These are phyloP conservation scores for Cyclophora punctaria DNA, from an alignment of 2,888 invertebrate genomes.

Conservation along the genomic window DNA sequence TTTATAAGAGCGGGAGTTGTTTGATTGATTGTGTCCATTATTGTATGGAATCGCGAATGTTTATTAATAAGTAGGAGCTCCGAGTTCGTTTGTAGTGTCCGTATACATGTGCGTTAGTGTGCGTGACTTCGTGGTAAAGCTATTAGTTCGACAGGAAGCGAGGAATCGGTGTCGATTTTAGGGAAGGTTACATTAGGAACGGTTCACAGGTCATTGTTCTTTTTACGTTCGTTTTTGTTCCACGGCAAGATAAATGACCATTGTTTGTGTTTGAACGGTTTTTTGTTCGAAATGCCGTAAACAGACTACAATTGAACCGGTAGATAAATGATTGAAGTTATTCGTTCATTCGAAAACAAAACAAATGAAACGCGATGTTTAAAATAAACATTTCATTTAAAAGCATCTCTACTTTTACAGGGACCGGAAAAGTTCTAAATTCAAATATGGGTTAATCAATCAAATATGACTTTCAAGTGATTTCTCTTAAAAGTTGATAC, in stretches of 20 bases:
- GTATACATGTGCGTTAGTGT: conserved; percentile 21
- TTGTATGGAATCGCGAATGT: conserved; percentile 10
- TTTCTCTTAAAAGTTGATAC: conserved; percentile 5
- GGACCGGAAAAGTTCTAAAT: conserved; percentile 14
- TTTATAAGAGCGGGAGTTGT: conserved; percentile 29
- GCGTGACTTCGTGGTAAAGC: conserved; percentile 41
- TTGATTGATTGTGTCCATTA: conserved; percentile 28
- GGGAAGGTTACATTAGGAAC: conserved; percentile 63
- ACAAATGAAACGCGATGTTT: too few relatives aligned
- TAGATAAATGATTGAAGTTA: too few relatives aligned
- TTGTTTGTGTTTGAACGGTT: conserved; percentile 43
- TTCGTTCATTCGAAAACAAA: too few relatives aligned
- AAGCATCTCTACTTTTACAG: too few relatives aligned
- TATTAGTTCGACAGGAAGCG: conserved; percentile 55
- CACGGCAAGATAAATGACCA: conserved; percentile 52
- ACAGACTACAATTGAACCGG: conserved; percentile 5
- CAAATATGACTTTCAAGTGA: conserved; percentile 10
- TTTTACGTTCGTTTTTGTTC: conserved; percentile 50
- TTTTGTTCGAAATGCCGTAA: conserved; percentile 30
- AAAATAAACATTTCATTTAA: conserved; percentile 1
- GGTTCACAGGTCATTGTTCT: conserved; percentile 69
- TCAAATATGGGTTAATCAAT: conserved; percentile 16
- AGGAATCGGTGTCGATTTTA: conserved; percentile 69
- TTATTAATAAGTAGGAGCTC: conserved; percentile 14
- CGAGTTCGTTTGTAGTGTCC: conserved; percentile 11